A percentile compares a stretch with the other conserved stretches of the same genome.
Evolutionary conservation across 2,797 vertebrate species (phyloP).

Genomic region (Morus bassanus): DNA sequence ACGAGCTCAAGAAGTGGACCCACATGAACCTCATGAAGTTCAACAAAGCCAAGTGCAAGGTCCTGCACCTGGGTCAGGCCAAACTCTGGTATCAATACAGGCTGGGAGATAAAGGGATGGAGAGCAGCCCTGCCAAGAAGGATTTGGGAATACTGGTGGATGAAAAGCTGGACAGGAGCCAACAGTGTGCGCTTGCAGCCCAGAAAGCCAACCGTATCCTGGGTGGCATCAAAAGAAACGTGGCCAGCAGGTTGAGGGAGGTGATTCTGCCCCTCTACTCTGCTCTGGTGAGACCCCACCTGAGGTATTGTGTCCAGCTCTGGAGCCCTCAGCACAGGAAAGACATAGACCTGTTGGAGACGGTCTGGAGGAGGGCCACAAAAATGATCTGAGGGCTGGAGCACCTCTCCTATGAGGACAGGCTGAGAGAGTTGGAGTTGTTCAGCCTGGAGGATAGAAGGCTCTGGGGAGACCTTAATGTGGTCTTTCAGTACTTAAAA

Average conservation of each 20-base stretch:
- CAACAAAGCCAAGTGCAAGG: too few relatives aligned
- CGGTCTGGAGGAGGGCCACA: not conserved
- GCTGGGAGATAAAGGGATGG: too few relatives aligned
- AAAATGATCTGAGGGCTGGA: not conserved
- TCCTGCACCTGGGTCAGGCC: too few relatives aligned
- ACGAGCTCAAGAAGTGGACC: not conserved
- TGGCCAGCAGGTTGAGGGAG: not conserved
- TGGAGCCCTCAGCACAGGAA: not conserved
- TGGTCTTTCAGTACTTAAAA: not conserved
- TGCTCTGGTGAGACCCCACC: not conserved
- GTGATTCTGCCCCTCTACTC: not conserved
- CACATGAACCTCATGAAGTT: too few relatives aligned
- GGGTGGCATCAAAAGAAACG: not conserved
- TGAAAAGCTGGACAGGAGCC: not conserved
- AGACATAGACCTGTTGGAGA: not conserved
- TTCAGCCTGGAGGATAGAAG: not conserved
- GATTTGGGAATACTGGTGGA: not conserved
- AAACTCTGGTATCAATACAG: not conserved
- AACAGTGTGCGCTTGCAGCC: fast-evolving
- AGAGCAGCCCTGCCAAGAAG: not conserved
- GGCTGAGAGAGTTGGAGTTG: not conserved
- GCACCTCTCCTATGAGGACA: not conserved
- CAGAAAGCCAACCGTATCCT: not conserved
- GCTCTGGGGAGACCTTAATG: not conserved
- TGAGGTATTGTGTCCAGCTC: not conserved